These are phyloP conservation scores for Ceratoteleas bidentatus DNA, from an alignment of 1,140 invertebrate genomes.

Conservation along the genomic window DNA sequence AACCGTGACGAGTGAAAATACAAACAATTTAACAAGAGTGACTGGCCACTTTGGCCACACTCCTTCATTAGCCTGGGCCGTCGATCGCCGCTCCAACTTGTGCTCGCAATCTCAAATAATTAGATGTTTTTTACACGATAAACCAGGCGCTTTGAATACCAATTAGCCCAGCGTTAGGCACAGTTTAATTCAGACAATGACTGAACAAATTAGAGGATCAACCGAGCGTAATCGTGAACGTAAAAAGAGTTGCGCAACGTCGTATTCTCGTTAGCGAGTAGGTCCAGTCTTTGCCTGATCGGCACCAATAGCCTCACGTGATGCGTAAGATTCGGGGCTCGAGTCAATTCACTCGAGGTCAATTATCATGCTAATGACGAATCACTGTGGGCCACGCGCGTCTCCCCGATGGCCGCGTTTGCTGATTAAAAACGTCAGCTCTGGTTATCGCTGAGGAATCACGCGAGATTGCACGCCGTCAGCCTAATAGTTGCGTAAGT, in stretches of 20 bases:
- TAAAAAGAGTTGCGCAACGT: no score
- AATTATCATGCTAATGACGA: no score
- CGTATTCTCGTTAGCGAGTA: no score
- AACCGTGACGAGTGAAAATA: constrained; percentile 80
- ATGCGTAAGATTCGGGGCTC: no score
- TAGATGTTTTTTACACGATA: constrained; percentile 54
- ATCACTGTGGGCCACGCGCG: no score
- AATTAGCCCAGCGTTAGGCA: constrained; percentile 35
- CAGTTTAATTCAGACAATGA: constrained; percentile 46
- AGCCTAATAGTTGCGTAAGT: constrained; percentile 72
- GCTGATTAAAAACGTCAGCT: no score
- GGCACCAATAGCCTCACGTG: no score
- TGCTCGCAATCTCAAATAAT: constrained; percentile 39
- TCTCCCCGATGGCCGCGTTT: no score
- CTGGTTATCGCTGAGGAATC: constrained; percentile 20
- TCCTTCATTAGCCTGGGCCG: constrained; percentile 61
- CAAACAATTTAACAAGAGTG: constrained; percentile 81
- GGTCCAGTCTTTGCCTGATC: no score
- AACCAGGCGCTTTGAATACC: constrained; percentile 38
- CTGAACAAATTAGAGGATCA: constrained; percentile 34
- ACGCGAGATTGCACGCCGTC: background rate
- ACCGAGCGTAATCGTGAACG: constrained; percentile 21
- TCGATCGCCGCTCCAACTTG: constrained; percentile 26
- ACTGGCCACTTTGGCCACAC: constrained; percentile 75
- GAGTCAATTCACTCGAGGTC: no score